Base-by-base conservation (phyloP, 1,140 invertebrate genomes). In the Saccostrea echinata region DNA sequence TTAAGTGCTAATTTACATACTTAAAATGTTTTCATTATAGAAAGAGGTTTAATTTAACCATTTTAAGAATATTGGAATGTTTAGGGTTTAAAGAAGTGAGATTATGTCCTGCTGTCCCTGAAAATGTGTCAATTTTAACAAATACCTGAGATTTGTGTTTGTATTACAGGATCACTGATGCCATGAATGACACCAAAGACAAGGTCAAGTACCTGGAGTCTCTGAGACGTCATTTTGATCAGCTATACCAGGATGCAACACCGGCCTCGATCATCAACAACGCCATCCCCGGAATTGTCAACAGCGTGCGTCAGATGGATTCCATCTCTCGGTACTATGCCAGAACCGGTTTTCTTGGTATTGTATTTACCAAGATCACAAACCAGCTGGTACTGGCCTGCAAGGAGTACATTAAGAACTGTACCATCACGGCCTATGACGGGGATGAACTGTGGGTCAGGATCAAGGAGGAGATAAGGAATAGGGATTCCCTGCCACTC, bases 151-250 rank as follows among this genome's bases (percentile, higher is more conserved):
- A 68, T 61, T 43, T 81, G 51, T 88, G 16, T 85, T 53, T 88
- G n/a, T 85, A 51, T 91, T 88, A 33, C 87, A 95, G 94, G 33
- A 94, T 95, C 30, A 95, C 95, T 53, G 95, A 95, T 91, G 93
- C 94, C 6, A 91, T 94, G 91, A 95, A 95, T 92, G 95, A 95
- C 86, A 94, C 94, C 6, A 94, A 94, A 88, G 95, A 95, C 88
- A 95, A 95, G 91, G 93, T 95, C 27, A 94, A 94, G 85, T 95
- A 94, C 89, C 88, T 95, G 83, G 94, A 95, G 84, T 94, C 93
- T 9, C 85, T 95, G 55, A 92, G 93, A 84, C 90, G 94, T 2
- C 91, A 94, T 84, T 92, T 95, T 89, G 93, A 94, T 71, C 93
- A 94, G 90, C 88, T 95, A 87, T 95, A 95, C 86, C 86, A 90